Conservation (phyloP, 2,888 invertebrate species). For the Encarsia formosa region DNA sequence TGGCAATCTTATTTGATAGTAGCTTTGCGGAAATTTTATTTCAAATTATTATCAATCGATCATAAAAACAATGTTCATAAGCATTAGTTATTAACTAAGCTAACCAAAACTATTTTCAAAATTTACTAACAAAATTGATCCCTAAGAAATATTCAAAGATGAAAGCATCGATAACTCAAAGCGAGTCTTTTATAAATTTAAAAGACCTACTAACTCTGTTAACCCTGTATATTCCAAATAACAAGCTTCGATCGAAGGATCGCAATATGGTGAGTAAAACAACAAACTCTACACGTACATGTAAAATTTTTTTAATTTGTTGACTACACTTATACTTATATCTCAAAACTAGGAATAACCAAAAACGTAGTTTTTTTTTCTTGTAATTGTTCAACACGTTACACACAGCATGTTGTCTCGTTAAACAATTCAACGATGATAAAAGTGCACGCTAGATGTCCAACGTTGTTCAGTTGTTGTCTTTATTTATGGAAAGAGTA, state of each 20-base stretch:
- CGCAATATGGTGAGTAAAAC: conserved; percentile 48
- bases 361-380: too few relatives aligned
- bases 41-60: too few relatives aligned
- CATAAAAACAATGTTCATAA: too few relatives aligned
- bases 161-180: conserved; percentile 9
- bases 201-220: conserved; percentile 34
- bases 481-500: background rate
- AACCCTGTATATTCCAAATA: conserved; percentile 46
- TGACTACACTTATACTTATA: too few relatives aligned
- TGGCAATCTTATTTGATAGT: too few relatives aligned
- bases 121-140: conserved; percentile 12
- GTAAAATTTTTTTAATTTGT: too few relatives aligned
- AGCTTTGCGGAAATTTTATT: too few relatives aligned
- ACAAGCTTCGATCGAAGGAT: conserved; percentile 53
- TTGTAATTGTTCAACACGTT: background rate
- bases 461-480: conserved; percentile 4
- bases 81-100: conserved; percentile 8
- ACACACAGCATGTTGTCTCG: conserved; percentile 20
- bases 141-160: conserved; percentile 22
- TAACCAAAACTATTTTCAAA: conserved; percentile 9
- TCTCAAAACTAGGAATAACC: too few relatives aligned
- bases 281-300: conserved; percentile 18
- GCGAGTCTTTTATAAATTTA: conserved; percentile 13
- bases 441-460: conserved; percentile 35
- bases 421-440: conserved; percentile 7